Evolutionary conservation across 2,113 vertebrate genomes (phyloP), one percentile per base, ranked within the genome.

Genomic region (Oryzias javanicus): DNA sequence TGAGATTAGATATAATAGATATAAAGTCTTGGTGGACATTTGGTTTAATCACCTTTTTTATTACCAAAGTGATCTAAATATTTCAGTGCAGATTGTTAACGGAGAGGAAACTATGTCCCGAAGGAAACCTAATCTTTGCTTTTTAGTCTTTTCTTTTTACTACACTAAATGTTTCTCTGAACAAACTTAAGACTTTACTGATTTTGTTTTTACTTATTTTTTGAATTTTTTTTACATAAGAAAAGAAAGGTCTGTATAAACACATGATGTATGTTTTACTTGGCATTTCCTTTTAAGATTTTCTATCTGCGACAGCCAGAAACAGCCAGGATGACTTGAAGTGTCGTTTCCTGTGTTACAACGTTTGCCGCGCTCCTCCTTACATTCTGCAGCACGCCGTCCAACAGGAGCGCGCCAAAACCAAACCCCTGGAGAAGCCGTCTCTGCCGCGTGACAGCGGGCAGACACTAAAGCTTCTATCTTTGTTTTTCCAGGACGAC

Each of bases 401-500:
- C 35, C 35, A 35, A 12, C 35, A 35, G n/a, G 13, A 49, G 49
- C 44, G n/a, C 67, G 61, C 42, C 49, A 22, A 48, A 52, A 16
- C 40, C 14, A 15, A 16, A 46, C 7, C 42, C 29, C 61, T 48
- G 44, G 6, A 51, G 13, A 58, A 49, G 22, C 52, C 14, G 8
- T 3, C 42, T 50, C 42, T 14, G 1, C 12, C 57, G 4, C 24
- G 42, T 55, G 59, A 46, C 5, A 54, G 48, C 10, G 7, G 12
- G n/a, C 27, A 20, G 57, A 67, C 42, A 46, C 53, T 6, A 40
- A 42, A 61, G 29, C 3, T 6, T 55, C 56, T 66, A 63, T 83
- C 67, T 79, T 0, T 84, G 75, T 79, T 82, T 53, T 87, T 49
- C 0, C 84, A 92, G 80, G 87, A 87, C 18, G 89, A 89, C 51